phyloP scores from a whole-genome alignment of 2,797 vertebrate genomes.

The Botia almorhae region DNA sequence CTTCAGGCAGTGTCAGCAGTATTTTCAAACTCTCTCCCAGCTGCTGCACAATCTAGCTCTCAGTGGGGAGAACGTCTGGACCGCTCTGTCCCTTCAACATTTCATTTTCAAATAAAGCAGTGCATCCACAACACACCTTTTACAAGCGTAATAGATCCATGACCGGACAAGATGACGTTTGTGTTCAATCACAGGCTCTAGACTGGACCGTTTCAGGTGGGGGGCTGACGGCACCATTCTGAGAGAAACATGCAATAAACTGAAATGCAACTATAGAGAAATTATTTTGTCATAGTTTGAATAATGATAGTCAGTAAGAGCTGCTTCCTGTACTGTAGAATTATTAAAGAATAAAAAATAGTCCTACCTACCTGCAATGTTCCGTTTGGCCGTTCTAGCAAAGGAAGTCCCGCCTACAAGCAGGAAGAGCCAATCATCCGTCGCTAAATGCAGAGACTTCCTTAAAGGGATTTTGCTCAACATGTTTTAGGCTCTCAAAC shows the following conservation, averaged over 20 bases:
- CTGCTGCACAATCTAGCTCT: constrained; percentile 32
- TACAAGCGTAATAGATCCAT: constrained; percentile 23
- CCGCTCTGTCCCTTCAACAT: constrained; percentile 47
- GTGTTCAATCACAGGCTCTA: constrained; percentile 39
- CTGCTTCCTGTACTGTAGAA: background rate
- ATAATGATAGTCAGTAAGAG: constrained; percentile 13
- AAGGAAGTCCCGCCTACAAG: too few species aligned
- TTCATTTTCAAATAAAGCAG: constrained; percentile 34
- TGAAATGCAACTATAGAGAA: constrained; percentile 7
- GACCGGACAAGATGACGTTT: constrained; percentile 39
- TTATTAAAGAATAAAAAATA: background rate
- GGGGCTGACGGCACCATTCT: constrained; percentile 14
- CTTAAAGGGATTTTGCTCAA: too few species aligned
- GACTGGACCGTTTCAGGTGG: background rate
- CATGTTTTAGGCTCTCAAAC: background rate
- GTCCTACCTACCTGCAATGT: background rate
- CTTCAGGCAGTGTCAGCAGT: constrained; percentile 64
- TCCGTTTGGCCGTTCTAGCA: too few species aligned
- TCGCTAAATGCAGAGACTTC: too few species aligned
- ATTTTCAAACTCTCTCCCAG: constrained; percentile 55
- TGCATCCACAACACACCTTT: constrained; percentile 21
- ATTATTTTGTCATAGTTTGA: constrained; percentile 2
- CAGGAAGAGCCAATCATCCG: too few species aligned
- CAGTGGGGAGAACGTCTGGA: constrained; percentile 34
- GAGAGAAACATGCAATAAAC: background rate